Conservation (phyloP, 2,113 vertebrate species). For the Urocynchramus pylzowi region DNA sequence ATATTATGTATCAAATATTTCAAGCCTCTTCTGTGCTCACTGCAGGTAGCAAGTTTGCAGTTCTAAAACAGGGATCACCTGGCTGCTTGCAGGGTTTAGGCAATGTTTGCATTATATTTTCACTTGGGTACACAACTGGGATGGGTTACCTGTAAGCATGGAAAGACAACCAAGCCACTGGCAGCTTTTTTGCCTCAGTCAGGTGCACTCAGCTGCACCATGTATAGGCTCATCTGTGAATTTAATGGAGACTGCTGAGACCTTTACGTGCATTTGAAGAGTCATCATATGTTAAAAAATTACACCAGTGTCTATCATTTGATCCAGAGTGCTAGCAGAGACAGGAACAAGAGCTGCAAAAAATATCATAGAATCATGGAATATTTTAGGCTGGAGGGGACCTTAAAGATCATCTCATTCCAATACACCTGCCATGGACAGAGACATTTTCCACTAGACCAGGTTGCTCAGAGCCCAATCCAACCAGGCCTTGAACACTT, state of each 20-base stretch:
- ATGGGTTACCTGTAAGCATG: background rate
- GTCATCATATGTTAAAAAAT: background rate
- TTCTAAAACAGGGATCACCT: background rate
- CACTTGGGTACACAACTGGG: background rate
- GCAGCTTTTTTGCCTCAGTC: background rate
- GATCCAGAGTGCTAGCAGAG: background rate
- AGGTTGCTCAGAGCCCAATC: background rate
- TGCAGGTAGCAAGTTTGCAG: background rate
- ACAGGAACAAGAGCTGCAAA: background rate
- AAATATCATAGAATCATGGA: background rate
- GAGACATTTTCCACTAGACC: background rate
- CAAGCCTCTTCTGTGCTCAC: background rate
- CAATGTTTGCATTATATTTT: background rate
- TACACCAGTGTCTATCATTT: background rate
- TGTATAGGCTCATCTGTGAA: background rate
- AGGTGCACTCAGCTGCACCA: background rate
- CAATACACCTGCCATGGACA: accelerated
- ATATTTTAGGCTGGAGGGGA: background rate
- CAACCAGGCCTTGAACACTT: background rate
- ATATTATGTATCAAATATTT: background rate
- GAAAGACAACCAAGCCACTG: background rate
- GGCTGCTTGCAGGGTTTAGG: background rate
- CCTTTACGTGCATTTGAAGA: background rate
- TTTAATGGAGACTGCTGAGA: background rate
- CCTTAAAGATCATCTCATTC: background rate